Conservation (phyloP, 2,113 vertebrate species). For the Entomyzon cyanotis region DNA sequence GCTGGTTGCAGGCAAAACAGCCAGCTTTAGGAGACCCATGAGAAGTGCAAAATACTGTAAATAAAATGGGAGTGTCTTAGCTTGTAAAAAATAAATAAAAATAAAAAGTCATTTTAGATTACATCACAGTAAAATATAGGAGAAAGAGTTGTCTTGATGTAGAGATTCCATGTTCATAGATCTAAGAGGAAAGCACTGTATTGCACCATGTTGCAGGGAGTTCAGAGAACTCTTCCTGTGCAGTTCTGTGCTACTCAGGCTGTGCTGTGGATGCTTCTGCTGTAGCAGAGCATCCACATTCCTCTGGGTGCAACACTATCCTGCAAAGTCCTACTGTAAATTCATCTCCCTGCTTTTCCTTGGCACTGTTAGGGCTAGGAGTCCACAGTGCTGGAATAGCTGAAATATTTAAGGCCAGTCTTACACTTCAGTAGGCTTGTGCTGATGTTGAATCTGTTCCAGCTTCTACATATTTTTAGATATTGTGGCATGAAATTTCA, state of each 20-base stretch:
- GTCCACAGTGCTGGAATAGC: not conserved
- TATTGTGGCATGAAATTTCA: slow-evolving; percentile 5
- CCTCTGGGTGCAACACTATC: not conserved
- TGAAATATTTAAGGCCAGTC: not conserved
- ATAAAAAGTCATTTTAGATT: not conserved
- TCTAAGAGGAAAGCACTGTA: not conserved
- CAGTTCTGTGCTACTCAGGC: not conserved
- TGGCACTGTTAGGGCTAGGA: not conserved
- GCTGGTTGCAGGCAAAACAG: not conserved
- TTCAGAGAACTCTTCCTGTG: not conserved
- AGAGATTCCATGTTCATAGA: fast-evolving
- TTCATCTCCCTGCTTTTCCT: not conserved
- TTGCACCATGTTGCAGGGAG: not conserved
- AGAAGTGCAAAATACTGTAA: not conserved
- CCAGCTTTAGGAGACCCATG: not conserved
- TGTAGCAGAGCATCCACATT: not conserved
- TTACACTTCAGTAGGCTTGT: not conserved
- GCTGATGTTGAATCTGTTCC: slow-evolving; percentile 3
- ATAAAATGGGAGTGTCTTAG: not conserved
- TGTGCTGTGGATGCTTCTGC: not conserved
- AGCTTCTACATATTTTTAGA: slow-evolving; percentile 29
- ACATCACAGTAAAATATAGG: not conserved
- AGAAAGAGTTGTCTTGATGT: not conserved
- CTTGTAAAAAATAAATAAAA: not conserved
- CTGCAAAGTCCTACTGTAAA: not conserved